Evolutionary conservation across 2,888 invertebrate species (phyloP), one percentile per base, ranked within the genome.

Genomic region (Suillia variegata): DNA sequence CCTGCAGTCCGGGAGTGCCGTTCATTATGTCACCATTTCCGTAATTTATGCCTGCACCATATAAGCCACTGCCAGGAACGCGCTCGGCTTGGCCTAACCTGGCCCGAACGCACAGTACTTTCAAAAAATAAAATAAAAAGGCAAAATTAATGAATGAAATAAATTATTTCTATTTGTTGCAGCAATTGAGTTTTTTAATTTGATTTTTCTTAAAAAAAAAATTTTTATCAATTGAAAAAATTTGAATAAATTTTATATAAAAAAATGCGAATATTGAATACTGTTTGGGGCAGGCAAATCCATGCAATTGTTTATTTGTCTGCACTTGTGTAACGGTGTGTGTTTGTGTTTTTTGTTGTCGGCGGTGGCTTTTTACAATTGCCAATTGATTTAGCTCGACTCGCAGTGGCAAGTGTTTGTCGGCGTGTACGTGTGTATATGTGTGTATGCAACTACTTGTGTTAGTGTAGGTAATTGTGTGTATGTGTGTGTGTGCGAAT

Each of bases 41-140:
- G 61, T 52, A 54, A 59, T 63, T 63, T 59, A 63, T 61, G 54
- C 55, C 61, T 61, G 63, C 63, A 50, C 57, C 61, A 63, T 42
- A 12, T 10, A 5, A 54, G 20, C 10, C 54, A 33, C 1, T 6
- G 18, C n/a, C 13, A 51, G 13, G 22, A 4, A 10, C 3, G 22
- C 8, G 22, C 12, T 49, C 20, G 4, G 49, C 18, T 18, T 42
- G 57, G 24, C 57, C 42, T 31, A 24, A 45, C n/a, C n/a, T n/a
- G n/a, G n/a, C n/a, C n/a, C n/a, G n/a, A n/a, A n/a, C n/a, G n/a
- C n/a, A n/a, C n/a, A n/a, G n/a, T n/a, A n/a, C n/a, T n/a, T n/a
- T n/a, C n/a, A n/a, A n/a, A n/a, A n/a, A n/a, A n/a, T n/a, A n/a
- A n/a, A n/a, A n/a, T n/a, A n/a, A n/a, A n/a, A n/a, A n/a, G n/a